These are phyloP conservation scores for Apocheima hispidaria DNA, from an alignment of 2,888 invertebrate species.

Conservation along the genomic window DNA sequence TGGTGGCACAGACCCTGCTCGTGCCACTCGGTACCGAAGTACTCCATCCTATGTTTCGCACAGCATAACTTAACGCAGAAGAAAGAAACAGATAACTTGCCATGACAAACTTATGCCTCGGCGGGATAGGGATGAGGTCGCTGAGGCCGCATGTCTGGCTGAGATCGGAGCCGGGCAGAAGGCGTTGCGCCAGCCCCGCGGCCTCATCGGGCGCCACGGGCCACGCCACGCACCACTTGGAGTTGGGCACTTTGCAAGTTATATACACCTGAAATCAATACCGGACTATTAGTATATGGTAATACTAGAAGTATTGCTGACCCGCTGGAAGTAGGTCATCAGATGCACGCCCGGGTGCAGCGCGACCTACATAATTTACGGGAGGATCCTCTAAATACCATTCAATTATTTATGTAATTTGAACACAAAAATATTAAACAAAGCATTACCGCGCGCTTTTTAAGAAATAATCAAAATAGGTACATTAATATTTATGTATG, in stretches of 20 bases:
- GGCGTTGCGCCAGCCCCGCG: constrained; percentile 36
- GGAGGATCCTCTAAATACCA: not conserved
- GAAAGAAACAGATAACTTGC: not conserved
- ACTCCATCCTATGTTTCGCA: not conserved
- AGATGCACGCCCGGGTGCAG: constrained; percentile 32
- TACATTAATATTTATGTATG: no score
- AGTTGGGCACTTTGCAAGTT: constrained; percentile 43
- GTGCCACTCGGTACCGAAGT: not conserved
- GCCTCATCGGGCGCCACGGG: constrained; percentile 44
- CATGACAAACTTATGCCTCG: not conserved
- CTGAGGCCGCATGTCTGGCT: constrained; percentile 57
- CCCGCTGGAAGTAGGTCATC: constrained; percentile 26
- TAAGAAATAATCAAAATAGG: no score
- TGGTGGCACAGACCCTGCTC: no score
- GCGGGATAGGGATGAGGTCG: constrained; percentile 45
- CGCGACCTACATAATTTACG: constrained; percentile 11
- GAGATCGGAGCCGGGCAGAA: constrained; percentile 43
- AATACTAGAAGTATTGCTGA: no score
- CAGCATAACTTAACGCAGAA: constrained; percentile 1
- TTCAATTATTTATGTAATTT: no score
- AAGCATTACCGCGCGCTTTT: no score
- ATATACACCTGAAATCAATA: constrained; percentile 55
- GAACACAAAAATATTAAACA: no score
- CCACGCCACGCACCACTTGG: constrained; percentile 60
- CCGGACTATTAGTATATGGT: constrained; percentile 16